phyloP scores from a whole-genome alignment of 2,113 vertebrate genomes.

The Monopterus albus region DNA sequence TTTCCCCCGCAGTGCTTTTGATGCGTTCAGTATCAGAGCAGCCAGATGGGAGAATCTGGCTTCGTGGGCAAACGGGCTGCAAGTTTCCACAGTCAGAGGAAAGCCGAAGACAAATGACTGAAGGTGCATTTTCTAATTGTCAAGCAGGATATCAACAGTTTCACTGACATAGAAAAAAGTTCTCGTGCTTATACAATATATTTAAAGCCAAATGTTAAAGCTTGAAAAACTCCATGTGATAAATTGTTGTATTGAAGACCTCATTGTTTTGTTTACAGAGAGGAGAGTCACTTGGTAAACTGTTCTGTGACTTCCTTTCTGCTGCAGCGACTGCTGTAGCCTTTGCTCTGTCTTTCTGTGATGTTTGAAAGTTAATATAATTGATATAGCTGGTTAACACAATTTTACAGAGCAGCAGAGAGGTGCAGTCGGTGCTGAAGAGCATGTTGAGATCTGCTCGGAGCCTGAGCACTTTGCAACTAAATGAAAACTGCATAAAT shows the following conservation, averaged over 20 bases:
- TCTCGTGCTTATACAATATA: neutral
- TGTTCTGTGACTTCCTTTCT: too few species aligned
- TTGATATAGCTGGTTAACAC: neutral
- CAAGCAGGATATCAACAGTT: neutral
- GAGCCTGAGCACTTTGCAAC: slow-evolving; percentile 21
- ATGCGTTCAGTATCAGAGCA: neutral
- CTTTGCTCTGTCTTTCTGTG: neutral
- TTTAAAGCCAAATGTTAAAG: too few species aligned
- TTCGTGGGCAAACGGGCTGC: neutral
- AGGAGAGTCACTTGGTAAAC: too few species aligned
- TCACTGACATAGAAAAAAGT: neutral
- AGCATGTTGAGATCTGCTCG: neutral
- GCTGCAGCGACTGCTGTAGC: neutral
- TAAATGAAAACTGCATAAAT: slow-evolving; percentile 31
- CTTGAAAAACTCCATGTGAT: too few species aligned
- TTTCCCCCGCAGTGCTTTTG: slow-evolving; percentile 19
- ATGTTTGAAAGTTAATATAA: neutral
- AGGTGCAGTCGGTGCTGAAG: neutral
- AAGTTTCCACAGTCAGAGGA: neutral
- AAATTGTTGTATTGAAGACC: too few species aligned
- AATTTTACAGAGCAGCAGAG: neutral
- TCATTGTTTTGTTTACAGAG: too few species aligned
- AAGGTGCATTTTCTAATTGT: neutral
- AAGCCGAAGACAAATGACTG: neutral
- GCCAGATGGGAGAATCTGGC: slow-evolving; percentile 8